These are phyloP conservation scores for Taphrorychus bicolor DNA, from an alignment of 2,888 invertebrate genomes.

Conservation along the genomic window DNA sequence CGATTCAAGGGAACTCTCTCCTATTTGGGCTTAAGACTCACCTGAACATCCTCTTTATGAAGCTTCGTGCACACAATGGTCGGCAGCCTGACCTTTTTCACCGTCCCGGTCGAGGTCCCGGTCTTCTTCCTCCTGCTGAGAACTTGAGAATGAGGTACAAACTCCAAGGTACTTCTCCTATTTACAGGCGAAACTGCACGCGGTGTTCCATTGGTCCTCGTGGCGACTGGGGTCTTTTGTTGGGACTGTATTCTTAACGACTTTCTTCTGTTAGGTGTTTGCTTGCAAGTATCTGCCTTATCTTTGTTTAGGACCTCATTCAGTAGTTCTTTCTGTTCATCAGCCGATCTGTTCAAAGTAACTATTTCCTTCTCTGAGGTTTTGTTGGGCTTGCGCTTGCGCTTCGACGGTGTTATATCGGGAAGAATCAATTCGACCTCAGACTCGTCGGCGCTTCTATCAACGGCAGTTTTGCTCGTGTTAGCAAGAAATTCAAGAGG, in stretches of 20 bases:
- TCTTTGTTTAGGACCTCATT: conserved; percentile 40
- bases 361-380: background rate
- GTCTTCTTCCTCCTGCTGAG: conserved; percentile 38
- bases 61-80: conserved; percentile 58
- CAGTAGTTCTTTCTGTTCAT: conserved; percentile 46
- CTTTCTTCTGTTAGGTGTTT: conserved; percentile 21
- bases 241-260: conserved; percentile 28
- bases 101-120: too few relatives aligned
- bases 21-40: conserved; percentile 2
- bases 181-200: conserved; percentile 23
- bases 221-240: background rate
- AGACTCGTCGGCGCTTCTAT: conserved; percentile 13
- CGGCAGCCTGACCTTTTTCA: conserved; percentile 43
- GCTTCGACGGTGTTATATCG: background rate
- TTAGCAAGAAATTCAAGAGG: background rate
- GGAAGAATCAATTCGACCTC: background rate
- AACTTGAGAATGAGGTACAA: conserved; percentile 43
- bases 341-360: conserved; percentile 35
- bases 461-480: background rate
- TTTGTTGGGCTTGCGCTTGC: background rate
- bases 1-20: too few relatives aligned
- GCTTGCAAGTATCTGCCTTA: conserved; percentile 7
- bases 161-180: conserved; percentile 55
- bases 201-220: background rate
- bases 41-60: conserved; percentile 55